Evolutionary conservation across 1,140 invertebrate species (phyloP), one percentile per base, ranked within the genome.

Genomic region (Drosophila punjabiensis): DNA sequence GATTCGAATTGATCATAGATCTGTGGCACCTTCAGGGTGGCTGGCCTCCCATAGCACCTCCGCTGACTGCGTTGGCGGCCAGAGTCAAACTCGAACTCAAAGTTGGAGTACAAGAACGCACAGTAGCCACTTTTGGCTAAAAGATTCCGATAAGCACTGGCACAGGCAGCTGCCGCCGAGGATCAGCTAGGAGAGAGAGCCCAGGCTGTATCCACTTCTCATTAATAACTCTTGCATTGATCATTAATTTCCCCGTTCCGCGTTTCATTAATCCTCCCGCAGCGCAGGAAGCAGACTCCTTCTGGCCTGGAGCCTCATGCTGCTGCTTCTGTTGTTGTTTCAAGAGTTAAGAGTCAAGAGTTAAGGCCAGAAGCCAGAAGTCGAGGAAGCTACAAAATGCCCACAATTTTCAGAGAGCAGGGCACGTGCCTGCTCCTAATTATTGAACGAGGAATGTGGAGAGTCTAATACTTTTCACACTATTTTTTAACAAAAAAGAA

Each of bases 71-170:
- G 76, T 79, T 62, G 76, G 76, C 76, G 74, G 48, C 24, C n/a
- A n/a, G n/a, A n/a, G n/a, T n/a, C 5, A 13, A 48, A 24, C 24
- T 24, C 24, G 24, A 24, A 24, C 24, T 59, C 70, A 9, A 30
- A 48, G 32, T 33, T 13, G 45, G 18, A 18, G 39, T 28, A 18
- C 30, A 48, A 39, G 61, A 61, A 61, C 35, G 79, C 81, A 89
- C 85, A 89, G 85, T 89, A 89, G 85, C 85, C 79, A 65, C 86
- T 79, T 89, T 89, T 63, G 82, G 86, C 79, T 71, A 90, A 89
- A 80, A 89, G 81, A 85, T 89, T 80, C 53, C 79, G 86, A 89
- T 89, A 89, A 89, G 65, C 76, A 53, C 70, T 58, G 67, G 10
- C 16, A 24, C 24, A 24, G 66, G 20, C 74, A 64, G 81, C 75